Percentiles rank a stretch among this genome's conserved stretches.
These are phyloP conservation scores for Tenthredo amoena DNA, from an alignment of 2,888 invertebrate genomes.

Conservation along the genomic window DNA sequence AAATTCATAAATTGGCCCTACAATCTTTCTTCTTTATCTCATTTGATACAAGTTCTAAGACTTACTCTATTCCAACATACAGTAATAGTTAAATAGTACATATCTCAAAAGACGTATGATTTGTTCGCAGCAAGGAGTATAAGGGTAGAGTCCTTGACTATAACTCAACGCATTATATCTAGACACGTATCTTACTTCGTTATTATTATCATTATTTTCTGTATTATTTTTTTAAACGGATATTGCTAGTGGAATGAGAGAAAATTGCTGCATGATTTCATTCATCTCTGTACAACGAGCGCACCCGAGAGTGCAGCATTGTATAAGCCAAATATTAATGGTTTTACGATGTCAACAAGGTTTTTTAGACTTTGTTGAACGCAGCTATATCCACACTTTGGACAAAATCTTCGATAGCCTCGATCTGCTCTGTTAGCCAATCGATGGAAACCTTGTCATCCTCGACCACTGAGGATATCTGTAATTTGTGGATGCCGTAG, in stretches of 20 bases:
- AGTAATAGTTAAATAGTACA: background rate
- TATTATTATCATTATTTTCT: background rate
- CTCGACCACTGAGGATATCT: slow-evolving; percentile 95
- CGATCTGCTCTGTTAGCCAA: slow-evolving; percentile 92
- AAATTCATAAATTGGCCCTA: background rate
- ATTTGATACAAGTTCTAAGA: background rate
- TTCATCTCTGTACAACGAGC: slow-evolving; percentile 56
- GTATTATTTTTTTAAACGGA: slow-evolving; percentile 50
- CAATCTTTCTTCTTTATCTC: background rate
- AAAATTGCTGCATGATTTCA: slow-evolving; percentile 62
- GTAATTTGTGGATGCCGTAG: slow-evolving; percentile 95
- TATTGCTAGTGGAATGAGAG: slow-evolving; percentile 70
- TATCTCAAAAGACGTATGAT: background rate
- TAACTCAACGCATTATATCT: background rate
- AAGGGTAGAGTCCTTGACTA: background rate
- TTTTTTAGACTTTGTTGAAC: slow-evolving; percentile 93
- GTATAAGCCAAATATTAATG: slow-evolving; percentile 48
- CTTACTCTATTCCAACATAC: background rate
- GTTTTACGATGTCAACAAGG: slow-evolving; percentile 45
- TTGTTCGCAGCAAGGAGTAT: background rate
- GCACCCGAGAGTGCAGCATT: slow-evolving; percentile 56
- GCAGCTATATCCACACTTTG: slow-evolving; percentile 97
- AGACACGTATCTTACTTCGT: background rate
- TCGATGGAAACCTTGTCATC: slow-evolving; percentile 97
- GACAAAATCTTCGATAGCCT: slow-evolving; percentile 90